Percentiles rank a stretch among this genome's conserved stretches.
Conservation (phyloP, 1,140 invertebrate species). For the Meloidogyne hapla region DNA sequence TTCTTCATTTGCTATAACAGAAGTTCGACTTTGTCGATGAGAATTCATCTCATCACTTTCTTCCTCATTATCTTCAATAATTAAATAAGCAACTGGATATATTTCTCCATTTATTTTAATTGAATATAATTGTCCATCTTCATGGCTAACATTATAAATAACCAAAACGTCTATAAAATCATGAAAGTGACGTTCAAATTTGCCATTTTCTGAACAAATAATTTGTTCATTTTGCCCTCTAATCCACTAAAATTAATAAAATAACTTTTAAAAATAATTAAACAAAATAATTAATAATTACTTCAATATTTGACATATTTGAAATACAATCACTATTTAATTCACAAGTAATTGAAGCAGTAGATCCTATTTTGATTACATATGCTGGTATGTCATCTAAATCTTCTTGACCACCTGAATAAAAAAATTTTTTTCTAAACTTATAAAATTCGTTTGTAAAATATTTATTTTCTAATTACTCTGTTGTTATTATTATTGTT, state of each 20-base stretch:
- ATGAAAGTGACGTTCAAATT: slow-evolving; percentile 54
- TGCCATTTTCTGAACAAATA: slow-evolving; percentile 30
- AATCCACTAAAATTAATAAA: slow-evolving; percentile 22
- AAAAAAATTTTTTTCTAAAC: background rate
- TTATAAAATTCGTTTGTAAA: too few species aligned
- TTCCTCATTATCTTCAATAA: slow-evolving; percentile 52
- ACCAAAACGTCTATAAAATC: slow-evolving; percentile 59
- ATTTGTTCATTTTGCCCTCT: slow-evolving; percentile 31
- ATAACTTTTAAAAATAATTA: background rate
- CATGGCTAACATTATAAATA: slow-evolving; percentile 50
- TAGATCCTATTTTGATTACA: slow-evolving; percentile 58
- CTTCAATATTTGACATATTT: slow-evolving; percentile 38
- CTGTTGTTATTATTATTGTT: too few species aligned
- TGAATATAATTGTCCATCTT: slow-evolving; percentile 56
- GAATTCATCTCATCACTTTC: slow-evolving; percentile 2
- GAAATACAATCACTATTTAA: slow-evolving; percentile 53
- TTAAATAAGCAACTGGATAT: slow-evolving; percentile 60
- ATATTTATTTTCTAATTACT: too few species aligned
- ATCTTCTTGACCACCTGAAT: slow-evolving; percentile 14
- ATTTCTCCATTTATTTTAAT: slow-evolving; percentile 56
- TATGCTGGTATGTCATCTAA: slow-evolving; percentile 56
- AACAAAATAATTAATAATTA: slow-evolving; percentile 26
- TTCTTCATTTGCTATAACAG: background rate
- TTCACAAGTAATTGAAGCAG: slow-evolving; percentile 61
- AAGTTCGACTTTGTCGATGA: background rate